Evolutionary conservation across 2,888 invertebrate species (phyloP).

Genomic region (Zygaena filipendulae): DNA sequence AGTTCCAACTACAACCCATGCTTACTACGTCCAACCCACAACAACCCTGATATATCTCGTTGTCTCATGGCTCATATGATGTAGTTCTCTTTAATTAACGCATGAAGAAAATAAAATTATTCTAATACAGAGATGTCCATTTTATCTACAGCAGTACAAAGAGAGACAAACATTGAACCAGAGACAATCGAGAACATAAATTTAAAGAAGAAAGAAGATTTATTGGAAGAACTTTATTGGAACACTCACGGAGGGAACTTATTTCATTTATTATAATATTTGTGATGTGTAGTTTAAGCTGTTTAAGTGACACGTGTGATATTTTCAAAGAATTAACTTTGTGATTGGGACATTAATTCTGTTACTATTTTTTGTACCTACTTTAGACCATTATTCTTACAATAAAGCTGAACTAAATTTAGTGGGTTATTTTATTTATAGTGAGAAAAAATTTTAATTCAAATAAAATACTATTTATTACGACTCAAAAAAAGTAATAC

Average conservation of each 20-base stretch:
- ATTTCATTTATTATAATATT: constrained; percentile 64
- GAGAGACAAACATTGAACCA: constrained; percentile 53
- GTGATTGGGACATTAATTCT: too few relatives aligned
- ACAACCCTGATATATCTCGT: constrained; percentile 72
- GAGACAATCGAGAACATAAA: constrained; percentile 55
- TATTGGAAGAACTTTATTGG: constrained; percentile 68
- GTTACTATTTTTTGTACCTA: constrained; percentile 10
- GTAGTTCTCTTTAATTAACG: constrained; percentile 35
- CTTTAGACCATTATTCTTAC: constrained; percentile 28
- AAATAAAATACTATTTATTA: too few relatives aligned
- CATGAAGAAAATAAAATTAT: constrained; percentile 22
- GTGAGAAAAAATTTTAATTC: too few relatives aligned
- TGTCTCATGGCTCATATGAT: constrained; percentile 74
- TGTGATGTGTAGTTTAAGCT: constrained; percentile 30
- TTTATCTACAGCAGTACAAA: constrained; percentile 68
- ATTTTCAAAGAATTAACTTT: constrained; percentile 14
- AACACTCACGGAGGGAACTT: constrained; percentile 73
- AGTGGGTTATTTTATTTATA: constrained; percentile 46
- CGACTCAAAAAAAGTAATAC: too few relatives aligned
- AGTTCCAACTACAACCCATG: constrained; percentile 57
- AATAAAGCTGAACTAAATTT: constrained; percentile 47
- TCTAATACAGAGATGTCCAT: constrained; percentile 53
- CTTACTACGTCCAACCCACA: constrained; percentile 64
- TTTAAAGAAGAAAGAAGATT: constrained; percentile 56
- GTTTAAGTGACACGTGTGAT: constrained; percentile 29